Evolutionary conservation across 2,888 invertebrate species (phyloP).

Genomic region (Mesorhabditis sp.): DNA sequence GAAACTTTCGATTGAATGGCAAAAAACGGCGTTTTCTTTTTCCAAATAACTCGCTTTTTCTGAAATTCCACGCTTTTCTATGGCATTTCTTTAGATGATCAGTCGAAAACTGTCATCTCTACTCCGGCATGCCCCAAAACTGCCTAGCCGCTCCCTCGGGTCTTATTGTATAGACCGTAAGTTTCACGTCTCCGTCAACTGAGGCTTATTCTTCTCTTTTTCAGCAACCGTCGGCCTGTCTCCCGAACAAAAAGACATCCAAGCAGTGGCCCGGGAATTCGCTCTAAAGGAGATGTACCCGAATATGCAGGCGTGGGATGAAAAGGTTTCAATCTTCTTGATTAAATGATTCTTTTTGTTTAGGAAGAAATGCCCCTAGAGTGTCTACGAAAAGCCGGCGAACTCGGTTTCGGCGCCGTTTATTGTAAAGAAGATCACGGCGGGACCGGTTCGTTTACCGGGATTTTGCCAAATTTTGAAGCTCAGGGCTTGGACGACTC

Average conservation of each 20-base stretch:
- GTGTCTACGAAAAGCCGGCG: slow-evolving; percentile 62
- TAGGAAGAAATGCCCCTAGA: slow-evolving; percentile 63
- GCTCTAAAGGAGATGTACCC: slow-evolving; percentile 65
- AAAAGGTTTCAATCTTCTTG: slow-evolving; percentile 57
- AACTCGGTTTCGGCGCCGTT: slow-evolving; percentile 66
- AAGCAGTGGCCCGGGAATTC: slow-evolving; percentile 64
- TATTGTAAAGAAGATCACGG: slow-evolving; percentile 64
- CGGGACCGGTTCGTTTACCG: slow-evolving; percentile 59
- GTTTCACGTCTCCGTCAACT: slow-evolving; percentile 10
- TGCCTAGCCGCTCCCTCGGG: not conserved
- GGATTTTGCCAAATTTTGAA: slow-evolving; percentile 18
- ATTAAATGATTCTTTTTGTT: slow-evolving; percentile 7
- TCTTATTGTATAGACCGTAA: slow-evolving; percentile 23
- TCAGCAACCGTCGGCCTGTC: slow-evolving; percentile 61
- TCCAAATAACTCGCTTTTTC: no score
- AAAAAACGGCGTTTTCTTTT: no score
- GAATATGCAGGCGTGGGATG: slow-evolving; percentile 66
- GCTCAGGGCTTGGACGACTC: slow-evolving; percentile 58
- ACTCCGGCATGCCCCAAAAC: not conserved
- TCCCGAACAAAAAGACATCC: slow-evolving; percentile 64
- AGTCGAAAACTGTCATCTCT: slow-evolving; percentile 11
- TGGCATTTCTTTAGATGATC: slow-evolving; percentile 6
- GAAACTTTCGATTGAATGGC: no score
- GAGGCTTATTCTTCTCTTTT: slow-evolving; percentile 3
- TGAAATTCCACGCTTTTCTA: no score